Evolutionary conservation across 2,113 vertebrate genomes (phyloP).

Genomic region (Archocentrus centrarchus): DNA sequence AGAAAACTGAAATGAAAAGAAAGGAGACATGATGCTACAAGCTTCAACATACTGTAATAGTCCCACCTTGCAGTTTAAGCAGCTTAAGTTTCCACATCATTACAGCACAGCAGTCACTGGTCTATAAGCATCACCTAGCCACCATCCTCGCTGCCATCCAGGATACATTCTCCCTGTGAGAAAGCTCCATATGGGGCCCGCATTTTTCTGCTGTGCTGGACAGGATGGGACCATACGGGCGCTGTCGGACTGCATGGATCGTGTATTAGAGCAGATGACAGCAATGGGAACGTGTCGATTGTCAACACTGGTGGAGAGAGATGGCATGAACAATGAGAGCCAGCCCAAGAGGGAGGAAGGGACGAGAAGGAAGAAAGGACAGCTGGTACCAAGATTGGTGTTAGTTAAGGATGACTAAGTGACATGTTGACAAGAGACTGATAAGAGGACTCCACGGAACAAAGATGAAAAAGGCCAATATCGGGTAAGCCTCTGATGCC

Average conservation of each 20-base stretch:
- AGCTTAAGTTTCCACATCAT: slow-evolving; percentile 40
- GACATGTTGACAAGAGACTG: slow-evolving; percentile 66
- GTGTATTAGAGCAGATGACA: slow-evolving; percentile 48
- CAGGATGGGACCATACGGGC: slow-evolving; percentile 31
- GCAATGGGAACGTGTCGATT: slow-evolving; percentile 37
- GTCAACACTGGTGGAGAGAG: slow-evolving; percentile 25
- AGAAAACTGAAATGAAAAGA: slow-evolving; percentile 33
- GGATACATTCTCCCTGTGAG: slow-evolving; percentile 44
- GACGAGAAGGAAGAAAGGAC: slow-evolving; percentile 29
- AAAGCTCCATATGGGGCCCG: slow-evolving; percentile 53
- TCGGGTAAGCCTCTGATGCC: slow-evolving; percentile 46
- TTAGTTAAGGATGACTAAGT: slow-evolving; percentile 67
- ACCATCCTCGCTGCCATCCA: slow-evolving; percentile 18
- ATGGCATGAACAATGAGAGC: slow-evolving; percentile 21
- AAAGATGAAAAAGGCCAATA: slow-evolving; percentile 52
- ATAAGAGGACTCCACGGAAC: slow-evolving; percentile 39
- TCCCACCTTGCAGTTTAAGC: slow-evolving; percentile 40
- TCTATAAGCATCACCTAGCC: slow-evolving; percentile 36
- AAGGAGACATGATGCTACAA: slow-evolving; percentile 14
- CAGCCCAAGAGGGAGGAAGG: background rate
- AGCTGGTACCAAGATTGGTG: slow-evolving; percentile 58
- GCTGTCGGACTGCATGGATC: slow-evolving; percentile 33
- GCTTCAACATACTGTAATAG: slow-evolving; percentile 32
- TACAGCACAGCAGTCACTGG: background rate
- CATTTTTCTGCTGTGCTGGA: slow-evolving; percentile 31